phyloP scores from a whole-genome alignment of 1,140 invertebrate genomes.

The Brachionus plicatilis region DNA sequence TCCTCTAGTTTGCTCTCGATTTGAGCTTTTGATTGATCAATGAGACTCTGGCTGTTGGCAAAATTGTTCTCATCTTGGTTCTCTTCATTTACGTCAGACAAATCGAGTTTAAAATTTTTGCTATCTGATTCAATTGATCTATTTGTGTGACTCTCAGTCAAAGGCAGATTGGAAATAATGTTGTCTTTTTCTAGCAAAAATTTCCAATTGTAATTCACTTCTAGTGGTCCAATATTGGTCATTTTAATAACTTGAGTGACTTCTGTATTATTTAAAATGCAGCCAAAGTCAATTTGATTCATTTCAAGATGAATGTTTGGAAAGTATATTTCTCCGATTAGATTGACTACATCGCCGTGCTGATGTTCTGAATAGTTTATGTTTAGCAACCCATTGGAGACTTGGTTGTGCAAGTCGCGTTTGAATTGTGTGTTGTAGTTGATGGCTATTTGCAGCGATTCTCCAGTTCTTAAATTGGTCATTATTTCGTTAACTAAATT shows the following conservation, averaged over 20 bases:
- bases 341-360: slow-evolving; percentile 51
- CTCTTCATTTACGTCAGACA: background rate
- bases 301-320: slow-evolving; percentile 55
- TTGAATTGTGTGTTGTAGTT: slow-evolving; percentile 18
- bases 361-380: slow-evolving; percentile 22
- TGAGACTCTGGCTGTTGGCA: background rate
- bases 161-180: slow-evolving; percentile 41
- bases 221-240: slow-evolving; percentile 55
- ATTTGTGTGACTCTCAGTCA: slow-evolving; percentile 44
- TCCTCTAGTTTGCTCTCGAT: slow-evolving; percentile 19
- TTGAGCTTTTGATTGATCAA: background rate
- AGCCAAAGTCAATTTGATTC: slow-evolving; percentile 53
- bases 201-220: slow-evolving; percentile 51
- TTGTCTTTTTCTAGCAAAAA: slow-evolving; percentile 45
- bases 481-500: background rate
- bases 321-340: slow-evolving; percentile 55
- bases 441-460: background rate
- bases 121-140: background rate
- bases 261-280: slow-evolving; percentile 56
- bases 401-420: slow-evolving; percentile 1
- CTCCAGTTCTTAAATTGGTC: background rate
- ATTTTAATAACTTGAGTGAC: slow-evolving; percentile 55
- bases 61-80: slow-evolving; percentile 1
- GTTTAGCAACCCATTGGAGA: background rate
- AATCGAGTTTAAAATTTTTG: background rate